phyloP scores from a whole-genome alignment of 1,140 invertebrate genomes.

The Steinernema khuongi region DNA sequence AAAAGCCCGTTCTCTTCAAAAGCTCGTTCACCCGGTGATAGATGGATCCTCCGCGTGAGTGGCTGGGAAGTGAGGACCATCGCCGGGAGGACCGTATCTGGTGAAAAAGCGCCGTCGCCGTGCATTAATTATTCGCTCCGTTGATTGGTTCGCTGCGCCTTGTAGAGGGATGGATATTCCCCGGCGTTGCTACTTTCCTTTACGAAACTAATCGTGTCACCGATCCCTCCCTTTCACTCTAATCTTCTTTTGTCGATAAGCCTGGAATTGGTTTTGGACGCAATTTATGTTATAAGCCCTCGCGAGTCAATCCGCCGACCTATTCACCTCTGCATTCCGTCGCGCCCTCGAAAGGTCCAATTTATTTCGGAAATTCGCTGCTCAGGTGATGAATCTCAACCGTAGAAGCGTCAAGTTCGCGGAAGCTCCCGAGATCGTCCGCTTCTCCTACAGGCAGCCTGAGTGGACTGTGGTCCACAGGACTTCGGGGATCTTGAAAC shows the following conservation, averaged over 20 bases:
- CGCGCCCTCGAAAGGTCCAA: too few species aligned
- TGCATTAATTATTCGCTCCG: slow-evolving; percentile 13
- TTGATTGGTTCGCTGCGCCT: background rate
- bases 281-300: background rate
- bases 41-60: background rate
- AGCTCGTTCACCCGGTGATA: background rate
- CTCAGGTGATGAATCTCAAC: slow-evolving; percentile 2
- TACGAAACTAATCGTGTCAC: background rate
- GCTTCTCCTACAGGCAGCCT: background rate
- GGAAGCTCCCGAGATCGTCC: background rate
- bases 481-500: background rate
- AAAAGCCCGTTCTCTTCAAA: background rate
- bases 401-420: slow-evolving; percentile 5
- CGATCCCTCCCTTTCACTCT: background rate
- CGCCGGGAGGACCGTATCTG: background rate
- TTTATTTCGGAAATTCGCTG: background rate
- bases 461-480: background rate
- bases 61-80: background rate
- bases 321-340: too few species aligned
- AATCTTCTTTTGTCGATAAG: slow-evolving; percentile 2
- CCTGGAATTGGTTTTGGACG: slow-evolving; percentile 2
- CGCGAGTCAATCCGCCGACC: background rate
- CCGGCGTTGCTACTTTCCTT: background rate
- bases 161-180: background rate
- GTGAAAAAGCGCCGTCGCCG: slow-evolving; percentile 6